Conservation (phyloP, 1,140 invertebrate genomes). For the Diabrotica virgifera region DNA sequence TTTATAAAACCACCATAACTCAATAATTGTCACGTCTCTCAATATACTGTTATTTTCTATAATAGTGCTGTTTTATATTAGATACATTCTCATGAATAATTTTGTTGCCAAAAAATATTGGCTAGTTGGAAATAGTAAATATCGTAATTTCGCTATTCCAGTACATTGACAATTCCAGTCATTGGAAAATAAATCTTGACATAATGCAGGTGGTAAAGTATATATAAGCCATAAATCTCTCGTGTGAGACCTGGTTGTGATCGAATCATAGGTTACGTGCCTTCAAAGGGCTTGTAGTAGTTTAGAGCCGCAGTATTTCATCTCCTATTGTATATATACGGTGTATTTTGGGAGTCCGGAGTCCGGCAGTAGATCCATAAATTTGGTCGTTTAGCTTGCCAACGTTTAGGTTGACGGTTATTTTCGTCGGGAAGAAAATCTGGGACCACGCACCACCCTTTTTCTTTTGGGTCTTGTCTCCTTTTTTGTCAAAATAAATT, state of each 20-base stretch:
- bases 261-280: slow-evolving; percentile 15
- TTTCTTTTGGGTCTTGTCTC: not conserved
- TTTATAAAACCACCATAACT: too few relatives aligned
- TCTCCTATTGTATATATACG: slow-evolving; percentile 10
- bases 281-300: slow-evolving; percentile 14
- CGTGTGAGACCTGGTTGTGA: slow-evolving; percentile 6
- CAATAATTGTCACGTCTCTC: too few relatives aligned
- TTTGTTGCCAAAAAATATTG: too few relatives aligned
- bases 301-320: slow-evolving; percentile 15
- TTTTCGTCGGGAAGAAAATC: slow-evolving; percentile 2
- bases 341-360: not conserved
- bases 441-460: slow-evolving; percentile 2
- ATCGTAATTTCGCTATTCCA: not conserved
- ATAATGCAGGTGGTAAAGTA: slow-evolving; percentile 14
- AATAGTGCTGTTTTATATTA: too few relatives aligned
- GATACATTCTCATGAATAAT: too few relatives aligned
- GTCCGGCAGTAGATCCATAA: slow-evolving; percentile 6
- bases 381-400: slow-evolving; percentile 3
- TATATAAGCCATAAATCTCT: slow-evolving; percentile 11
- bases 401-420: slow-evolving; percentile 3
- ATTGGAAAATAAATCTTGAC: slow-evolving; percentile 5
- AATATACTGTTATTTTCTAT: too few relatives aligned
- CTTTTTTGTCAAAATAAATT: not conserved
- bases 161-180: slow-evolving; percentile 1
- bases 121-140: not conserved